Conservation (phyloP, 2,113 vertebrate species). For the Pygathrix nemaeus region DNA sequence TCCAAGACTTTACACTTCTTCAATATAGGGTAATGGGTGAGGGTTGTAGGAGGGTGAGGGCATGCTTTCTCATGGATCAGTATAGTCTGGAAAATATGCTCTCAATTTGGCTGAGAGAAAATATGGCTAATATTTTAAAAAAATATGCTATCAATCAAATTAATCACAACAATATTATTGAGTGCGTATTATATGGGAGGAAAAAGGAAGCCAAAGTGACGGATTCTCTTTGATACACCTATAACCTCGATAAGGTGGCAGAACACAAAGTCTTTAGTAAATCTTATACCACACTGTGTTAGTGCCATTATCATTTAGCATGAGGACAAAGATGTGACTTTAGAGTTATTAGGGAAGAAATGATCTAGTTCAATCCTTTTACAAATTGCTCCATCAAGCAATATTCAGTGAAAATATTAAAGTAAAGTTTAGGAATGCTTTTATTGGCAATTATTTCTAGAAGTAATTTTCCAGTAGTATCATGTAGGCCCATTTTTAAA, state of each 20-base stretch:
- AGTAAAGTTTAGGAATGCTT: neutral
- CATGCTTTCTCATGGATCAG: neutral
- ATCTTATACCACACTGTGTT: neutral
- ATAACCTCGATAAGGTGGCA: neutral
- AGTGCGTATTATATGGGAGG: neutral
- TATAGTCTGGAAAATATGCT: neutral
- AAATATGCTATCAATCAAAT: neutral
- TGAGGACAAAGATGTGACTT: neutral
- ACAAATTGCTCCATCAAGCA: neutral
- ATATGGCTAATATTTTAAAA: neutral
- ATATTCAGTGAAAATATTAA: neutral
- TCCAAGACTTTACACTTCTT: neutral
- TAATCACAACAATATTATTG: neutral
- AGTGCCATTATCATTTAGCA: neutral
- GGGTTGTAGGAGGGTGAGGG: neutral
- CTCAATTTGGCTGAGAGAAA: neutral
- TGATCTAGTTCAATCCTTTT: neutral
- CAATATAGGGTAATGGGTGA: neutral
- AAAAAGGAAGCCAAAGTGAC: neutral
- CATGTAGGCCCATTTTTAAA: neutral
- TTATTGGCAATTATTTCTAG: neutral
- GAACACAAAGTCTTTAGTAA: neutral
- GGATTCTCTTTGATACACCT: neutral
- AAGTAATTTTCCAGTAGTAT: constrained; percentile 1
- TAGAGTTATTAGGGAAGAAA: neutral